phyloP scores from a whole-genome alignment of 1,140 invertebrate genomes.

The Heliconius hewitsoni region DNA sequence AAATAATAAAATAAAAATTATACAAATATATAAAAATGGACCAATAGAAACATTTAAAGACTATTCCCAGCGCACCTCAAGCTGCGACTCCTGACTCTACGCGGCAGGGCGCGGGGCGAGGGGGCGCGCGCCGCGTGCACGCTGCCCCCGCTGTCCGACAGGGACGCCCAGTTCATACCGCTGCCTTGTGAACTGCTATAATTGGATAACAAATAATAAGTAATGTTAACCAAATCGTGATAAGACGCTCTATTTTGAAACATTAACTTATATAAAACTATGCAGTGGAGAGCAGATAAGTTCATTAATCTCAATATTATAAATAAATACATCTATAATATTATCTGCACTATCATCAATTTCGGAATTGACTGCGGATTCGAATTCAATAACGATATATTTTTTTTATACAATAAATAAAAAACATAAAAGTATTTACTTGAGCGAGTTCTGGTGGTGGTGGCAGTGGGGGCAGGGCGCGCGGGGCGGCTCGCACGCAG shows the following conservation, averaged over 20 bases:
- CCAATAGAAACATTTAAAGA: background rate
- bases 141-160: conserved; percentile 78
- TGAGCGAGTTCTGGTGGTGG: conserved; percentile 73
- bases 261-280: too few species aligned
- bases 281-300: too few species aligned
- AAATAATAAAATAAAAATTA: too few species aligned
- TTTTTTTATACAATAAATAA: too few species aligned
- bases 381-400: too few species aligned
- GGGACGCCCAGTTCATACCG: conserved; percentile 79
- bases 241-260: background rate
- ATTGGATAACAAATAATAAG: background rate
- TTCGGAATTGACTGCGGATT: too few species aligned
- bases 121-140: conserved; percentile 65
- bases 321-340: too few species aligned
- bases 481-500: conserved; percentile 63
- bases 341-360: too few species aligned
- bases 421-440: conserved; percentile 48
- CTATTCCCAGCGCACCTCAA: conserved; percentile 56
- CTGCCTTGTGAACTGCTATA: conserved; percentile 79
- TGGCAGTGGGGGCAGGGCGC: conserved; percentile 78
- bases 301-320: too few species aligned
- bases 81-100: conserved; percentile 83
- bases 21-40: too few species aligned
- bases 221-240: background rate
- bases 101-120: conserved; percentile 66